Conservation (phyloP, 2,113 vertebrate genomes). For the Rattus rattus region DNA sequence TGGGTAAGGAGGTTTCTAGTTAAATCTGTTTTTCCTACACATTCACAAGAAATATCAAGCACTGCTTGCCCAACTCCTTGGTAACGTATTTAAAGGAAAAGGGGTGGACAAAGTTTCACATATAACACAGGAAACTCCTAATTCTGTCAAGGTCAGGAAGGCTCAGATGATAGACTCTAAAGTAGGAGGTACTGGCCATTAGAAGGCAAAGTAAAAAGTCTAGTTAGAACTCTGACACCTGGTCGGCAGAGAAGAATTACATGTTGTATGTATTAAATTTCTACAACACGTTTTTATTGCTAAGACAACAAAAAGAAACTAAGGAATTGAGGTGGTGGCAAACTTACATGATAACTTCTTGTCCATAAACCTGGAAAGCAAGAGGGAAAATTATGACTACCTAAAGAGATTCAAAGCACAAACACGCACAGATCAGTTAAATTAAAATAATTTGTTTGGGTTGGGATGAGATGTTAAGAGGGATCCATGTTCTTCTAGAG, state of each 20-base stretch:
- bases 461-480: background rate
- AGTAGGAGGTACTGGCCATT: background rate
- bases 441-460: no score
- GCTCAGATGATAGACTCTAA: background rate
- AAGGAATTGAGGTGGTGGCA: background rate
- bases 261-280: constrained; percentile 5
- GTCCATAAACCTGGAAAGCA: constrained; percentile 94
- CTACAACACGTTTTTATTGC: background rate
- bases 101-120: background rate
- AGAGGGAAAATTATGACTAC: constrained; percentile 5
- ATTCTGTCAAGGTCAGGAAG: constrained; percentile 15
- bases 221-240: constrained; percentile 37
- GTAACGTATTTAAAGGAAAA: constrained; percentile 49
- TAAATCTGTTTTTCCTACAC: background rate
- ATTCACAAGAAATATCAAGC: background rate
- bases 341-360: constrained; percentile 97
- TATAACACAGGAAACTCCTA: background rate
- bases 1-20: background rate
- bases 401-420: background rate
- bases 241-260: background rate
- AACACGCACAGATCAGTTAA: background rate
- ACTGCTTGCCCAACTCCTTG: background rate
- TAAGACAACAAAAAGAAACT: background rate
- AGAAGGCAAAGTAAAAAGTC: constrained; percentile 6
- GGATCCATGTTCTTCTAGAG: background rate